Percentiles rank a stretch among this genome's conserved stretches.
Conservation (phyloP, 1,140 invertebrate species). For the Saccostrea echinata region DNA sequence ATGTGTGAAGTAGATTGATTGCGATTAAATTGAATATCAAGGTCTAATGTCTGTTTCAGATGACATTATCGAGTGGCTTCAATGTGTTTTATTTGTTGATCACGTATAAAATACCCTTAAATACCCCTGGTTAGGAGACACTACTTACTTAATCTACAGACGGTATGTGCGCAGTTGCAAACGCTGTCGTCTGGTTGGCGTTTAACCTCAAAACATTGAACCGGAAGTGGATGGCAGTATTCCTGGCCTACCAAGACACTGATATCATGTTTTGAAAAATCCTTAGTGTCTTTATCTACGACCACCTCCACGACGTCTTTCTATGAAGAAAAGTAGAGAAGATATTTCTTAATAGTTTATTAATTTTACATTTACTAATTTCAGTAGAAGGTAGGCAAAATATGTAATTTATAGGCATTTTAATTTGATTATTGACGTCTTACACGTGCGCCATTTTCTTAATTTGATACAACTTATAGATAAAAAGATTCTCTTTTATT, state of each 20-base stretch:
- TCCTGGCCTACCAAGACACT: neutral
- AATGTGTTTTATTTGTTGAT: neutral
- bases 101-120: too few relatives aligned
- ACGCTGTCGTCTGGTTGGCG: neutral
- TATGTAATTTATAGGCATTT: too few relatives aligned
- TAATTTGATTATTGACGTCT: too few relatives aligned
- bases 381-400: too few relatives aligned
- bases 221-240: slow-evolving; percentile 1
- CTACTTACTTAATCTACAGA: slow-evolving; percentile 8
- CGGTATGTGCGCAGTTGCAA: neutral
- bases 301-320: neutral
- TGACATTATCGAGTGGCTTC: neutral
- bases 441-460: too few relatives aligned
- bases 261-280: neutral
- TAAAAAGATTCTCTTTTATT: too few relatives aligned
- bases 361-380: too few relatives aligned
- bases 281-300: neutral
- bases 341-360: too few relatives aligned
- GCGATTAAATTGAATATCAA: slow-evolving; percentile 10
- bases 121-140: neutral
- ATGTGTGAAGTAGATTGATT: neutral
- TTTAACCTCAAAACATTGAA: neutral
- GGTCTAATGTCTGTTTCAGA: neutral
- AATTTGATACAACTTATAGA: too few relatives aligned
- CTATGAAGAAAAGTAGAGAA: neutral